Conservation (phyloP, 2,797 vertebrate species). For the Argya squamiceps region DNA sequence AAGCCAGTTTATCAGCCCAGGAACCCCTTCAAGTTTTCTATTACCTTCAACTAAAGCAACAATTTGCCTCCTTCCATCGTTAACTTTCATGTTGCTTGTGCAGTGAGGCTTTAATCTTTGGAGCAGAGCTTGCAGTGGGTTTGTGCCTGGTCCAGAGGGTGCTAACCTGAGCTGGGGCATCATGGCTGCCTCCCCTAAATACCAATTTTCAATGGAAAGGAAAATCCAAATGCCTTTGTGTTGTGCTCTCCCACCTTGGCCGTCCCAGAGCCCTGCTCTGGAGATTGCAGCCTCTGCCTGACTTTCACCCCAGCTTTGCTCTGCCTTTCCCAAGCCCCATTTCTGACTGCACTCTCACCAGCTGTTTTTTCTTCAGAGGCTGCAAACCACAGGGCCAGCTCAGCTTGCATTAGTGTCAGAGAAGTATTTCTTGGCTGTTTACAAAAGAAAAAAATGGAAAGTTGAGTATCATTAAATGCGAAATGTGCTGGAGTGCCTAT, state of each 20-base stretch:
- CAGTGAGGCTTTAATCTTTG: background rate
- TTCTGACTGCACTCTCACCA: background rate
- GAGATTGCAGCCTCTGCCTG: background rate
- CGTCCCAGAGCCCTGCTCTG: background rate
- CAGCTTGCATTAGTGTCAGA: background rate
- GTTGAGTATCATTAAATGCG: background rate
- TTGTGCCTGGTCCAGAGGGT: background rate
- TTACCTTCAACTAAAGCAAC: background rate
- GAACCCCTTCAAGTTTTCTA: background rate
- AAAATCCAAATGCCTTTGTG: background rate
- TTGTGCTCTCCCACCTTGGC: background rate
- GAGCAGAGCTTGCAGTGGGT: background rate
- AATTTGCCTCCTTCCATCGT: background rate
- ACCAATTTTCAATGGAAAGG: background rate
- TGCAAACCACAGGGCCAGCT: background rate
- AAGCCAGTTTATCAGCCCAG: background rate
- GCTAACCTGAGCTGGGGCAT: background rate
- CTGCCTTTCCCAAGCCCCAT: background rate
- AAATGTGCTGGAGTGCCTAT: background rate
- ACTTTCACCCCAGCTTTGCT: background rate
- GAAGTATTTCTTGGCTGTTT: background rate
- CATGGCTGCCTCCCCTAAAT: background rate
- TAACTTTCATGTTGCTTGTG: background rate
- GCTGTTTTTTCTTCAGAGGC: background rate
- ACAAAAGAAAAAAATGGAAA: constrained; percentile 23